phyloP scores from a whole-genome alignment of 2,888 invertebrate genomes.

The Mimas tiliae region DNA sequence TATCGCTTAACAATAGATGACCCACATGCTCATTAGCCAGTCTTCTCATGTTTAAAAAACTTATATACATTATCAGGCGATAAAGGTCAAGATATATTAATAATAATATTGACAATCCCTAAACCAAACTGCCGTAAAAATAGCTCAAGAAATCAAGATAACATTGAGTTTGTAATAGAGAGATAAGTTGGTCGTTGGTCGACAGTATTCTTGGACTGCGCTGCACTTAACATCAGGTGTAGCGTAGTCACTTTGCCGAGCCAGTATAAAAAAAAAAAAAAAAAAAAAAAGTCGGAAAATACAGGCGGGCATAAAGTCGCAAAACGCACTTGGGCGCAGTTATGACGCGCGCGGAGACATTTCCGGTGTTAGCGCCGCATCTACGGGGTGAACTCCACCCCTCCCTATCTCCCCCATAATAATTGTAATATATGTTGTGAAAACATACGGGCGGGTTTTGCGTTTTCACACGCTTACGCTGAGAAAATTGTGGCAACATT shows the following conservation, averaged over 20 bases:
- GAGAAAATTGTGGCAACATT: not conserved
- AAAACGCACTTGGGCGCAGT: conserved; percentile 24
- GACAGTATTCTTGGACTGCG: too few relatives aligned
- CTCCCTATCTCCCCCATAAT: conserved; percentile 4
- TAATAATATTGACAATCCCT: too few relatives aligned
- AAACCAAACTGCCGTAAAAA: not conserved
- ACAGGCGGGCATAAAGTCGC: conserved; percentile 3
- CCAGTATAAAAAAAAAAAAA: too few relatives aligned
- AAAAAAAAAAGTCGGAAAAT: conserved; percentile 3
- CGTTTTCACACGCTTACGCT: not conserved
- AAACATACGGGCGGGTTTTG: not conserved
- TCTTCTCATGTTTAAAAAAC: too few relatives aligned
- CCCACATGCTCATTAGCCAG: too few relatives aligned
- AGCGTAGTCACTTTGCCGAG: too few relatives aligned
- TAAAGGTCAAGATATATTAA: too few relatives aligned
- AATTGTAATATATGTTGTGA: conserved; percentile 13
- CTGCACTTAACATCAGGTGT: too few relatives aligned
- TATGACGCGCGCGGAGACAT: conserved; percentile 19
- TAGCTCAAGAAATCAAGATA: not conserved
- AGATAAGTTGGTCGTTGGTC: too few relatives aligned
- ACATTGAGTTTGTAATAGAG: not conserved
- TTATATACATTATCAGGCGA: too few relatives aligned
- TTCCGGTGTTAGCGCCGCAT: conserved; percentile 14
- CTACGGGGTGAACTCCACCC: not conserved
- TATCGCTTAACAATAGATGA: too few relatives aligned